Percentiles rank a stretch among this genome's conserved stretches.
Evolutionary conservation across 1,140 invertebrate genomes (phyloP).

Genomic region (Brachionus plicatilis): DNA sequence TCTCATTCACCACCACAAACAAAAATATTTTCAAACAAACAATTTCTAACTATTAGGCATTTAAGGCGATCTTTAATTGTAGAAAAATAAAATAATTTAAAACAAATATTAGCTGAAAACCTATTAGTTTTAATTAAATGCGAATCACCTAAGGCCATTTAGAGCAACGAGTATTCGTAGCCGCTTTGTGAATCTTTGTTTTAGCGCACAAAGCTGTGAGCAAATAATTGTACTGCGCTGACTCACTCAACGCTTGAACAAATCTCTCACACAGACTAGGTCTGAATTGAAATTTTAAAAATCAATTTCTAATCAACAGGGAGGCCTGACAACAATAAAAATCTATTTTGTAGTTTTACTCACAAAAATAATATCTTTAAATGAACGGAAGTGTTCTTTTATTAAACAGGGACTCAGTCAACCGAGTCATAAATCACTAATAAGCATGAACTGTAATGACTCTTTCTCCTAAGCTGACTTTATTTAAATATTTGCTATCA

Average conservation of each 20-base stretch:
- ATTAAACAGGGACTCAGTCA: neutral
- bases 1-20: neutral
- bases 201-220: neutral
- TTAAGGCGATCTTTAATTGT: neutral
- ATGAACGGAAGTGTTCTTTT: neutral
- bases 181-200: neutral
- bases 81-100: neutral
- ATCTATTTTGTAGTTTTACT: neutral
- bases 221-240: neutral
- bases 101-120: neutral
- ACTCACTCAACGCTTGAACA: neutral
- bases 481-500: neutral
- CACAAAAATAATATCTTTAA: neutral
- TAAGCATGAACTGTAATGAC: neutral
- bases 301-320: slow-evolving; percentile 9
- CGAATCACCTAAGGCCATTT: neutral
- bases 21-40: neutral
- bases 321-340: neutral
- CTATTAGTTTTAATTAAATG: neutral
- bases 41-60: neutral
- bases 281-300: neutral
- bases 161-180: neutral
- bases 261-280: neutral
- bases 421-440: slow-evolving; percentile 9
- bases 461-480: neutral